Evolutionary conservation across 2,797 vertebrate genomes (phyloP).

Genomic region (Lacerta bilineata): DNA sequence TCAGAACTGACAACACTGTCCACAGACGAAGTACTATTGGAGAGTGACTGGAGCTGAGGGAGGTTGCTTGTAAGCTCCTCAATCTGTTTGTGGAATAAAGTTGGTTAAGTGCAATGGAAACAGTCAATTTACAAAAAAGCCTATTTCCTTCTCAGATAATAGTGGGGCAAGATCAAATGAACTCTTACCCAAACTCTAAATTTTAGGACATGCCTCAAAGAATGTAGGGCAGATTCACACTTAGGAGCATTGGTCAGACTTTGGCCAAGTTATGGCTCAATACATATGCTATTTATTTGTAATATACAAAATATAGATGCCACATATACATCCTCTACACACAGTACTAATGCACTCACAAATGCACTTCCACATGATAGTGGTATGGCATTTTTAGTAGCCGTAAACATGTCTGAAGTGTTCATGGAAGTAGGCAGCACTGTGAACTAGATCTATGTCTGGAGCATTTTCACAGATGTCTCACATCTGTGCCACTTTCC

Average conservation of each 20-base stretch:
- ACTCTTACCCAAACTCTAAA: not conserved
- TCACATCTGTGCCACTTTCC: not conserved
- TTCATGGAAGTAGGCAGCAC: not conserved
- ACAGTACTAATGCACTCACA: not conserved
- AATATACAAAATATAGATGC: not conserved
- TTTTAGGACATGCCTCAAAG: not conserved
- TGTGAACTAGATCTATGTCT: not conserved
- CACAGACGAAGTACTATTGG: conserved; percentile 91
- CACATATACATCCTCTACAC: not conserved
- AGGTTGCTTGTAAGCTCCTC: conserved; percentile 96
- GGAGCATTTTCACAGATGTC: not conserved
- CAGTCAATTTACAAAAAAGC: not conserved
- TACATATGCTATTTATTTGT: not conserved
- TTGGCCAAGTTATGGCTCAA: not conserved
- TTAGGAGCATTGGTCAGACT: not conserved
- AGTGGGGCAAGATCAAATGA: not conserved
- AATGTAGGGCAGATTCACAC: not conserved
- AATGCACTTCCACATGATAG: not conserved
- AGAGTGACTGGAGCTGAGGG: conserved; percentile 87
- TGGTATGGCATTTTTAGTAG: not conserved
- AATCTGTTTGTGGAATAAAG: conserved; percentile 81
- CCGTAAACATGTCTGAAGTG: not conserved
- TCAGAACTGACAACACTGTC: conserved; percentile 91
- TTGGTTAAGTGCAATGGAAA: not conserved
- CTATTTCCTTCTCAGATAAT: not conserved